Conservation (phyloP, 2,113 vertebrate genomes). For the Salminus brasiliensis region DNA sequence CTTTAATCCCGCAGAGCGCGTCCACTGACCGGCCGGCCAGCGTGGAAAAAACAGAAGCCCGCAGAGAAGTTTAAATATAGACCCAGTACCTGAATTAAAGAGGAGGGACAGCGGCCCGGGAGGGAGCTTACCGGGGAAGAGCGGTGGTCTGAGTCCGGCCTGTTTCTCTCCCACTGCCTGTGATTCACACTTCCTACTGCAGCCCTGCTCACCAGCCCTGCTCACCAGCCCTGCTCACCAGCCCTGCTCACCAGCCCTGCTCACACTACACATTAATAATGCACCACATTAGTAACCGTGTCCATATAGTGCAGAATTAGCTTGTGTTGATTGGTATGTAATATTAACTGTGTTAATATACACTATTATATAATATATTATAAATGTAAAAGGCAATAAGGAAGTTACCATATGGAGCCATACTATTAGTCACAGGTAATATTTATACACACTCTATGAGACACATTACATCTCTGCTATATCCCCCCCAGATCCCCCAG, state of each 20-base stretch:
- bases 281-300: too few species aligned
- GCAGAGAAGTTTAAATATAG: slow-evolving; percentile 56
- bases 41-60: slow-evolving; percentile 48
- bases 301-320: too few species aligned
- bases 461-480: too few species aligned
- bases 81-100: slow-evolving; percentile 36
- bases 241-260: neutral
- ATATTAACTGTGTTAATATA: too few species aligned
- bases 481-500: too few species aligned
- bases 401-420: too few species aligned
- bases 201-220: neutral
- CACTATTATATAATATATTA: too few species aligned
- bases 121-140: slow-evolving; percentile 60
- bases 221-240: neutral
- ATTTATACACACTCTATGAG: too few species aligned
- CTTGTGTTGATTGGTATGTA: too few species aligned
- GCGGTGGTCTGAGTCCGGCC: slow-evolving; percentile 61
- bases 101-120: neutral
- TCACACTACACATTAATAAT: too few species aligned
- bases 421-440: too few species aligned
- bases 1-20: slow-evolving; percentile 68
- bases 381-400: too few species aligned
- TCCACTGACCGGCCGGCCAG: slow-evolving; percentile 50
- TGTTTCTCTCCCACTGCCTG: slow-evolving; percentile 69
- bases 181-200: slow-evolving; percentile 71